These are phyloP conservation scores for Halocynthia aurantium DNA, from an alignment of 23 tunicate species.

Conservation along the genomic window DNA sequence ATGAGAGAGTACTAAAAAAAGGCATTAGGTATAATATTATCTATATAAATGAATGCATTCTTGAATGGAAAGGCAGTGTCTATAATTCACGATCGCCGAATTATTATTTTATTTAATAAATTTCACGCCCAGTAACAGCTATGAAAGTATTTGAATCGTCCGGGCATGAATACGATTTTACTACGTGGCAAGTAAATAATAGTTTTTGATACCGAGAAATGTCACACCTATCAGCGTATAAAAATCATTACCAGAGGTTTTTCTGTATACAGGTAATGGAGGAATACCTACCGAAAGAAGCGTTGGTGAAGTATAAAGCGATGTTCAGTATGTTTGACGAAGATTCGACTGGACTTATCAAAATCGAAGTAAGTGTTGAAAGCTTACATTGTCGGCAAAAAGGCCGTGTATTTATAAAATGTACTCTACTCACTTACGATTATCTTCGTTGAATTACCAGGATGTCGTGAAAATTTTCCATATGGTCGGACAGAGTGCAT, in stretches of 20 bases:
- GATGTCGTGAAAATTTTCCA: slow-evolving; percentile 5
- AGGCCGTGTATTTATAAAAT: not conserved
- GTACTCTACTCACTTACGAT: not conserved
- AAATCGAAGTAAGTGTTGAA: slow-evolving; percentile 8
- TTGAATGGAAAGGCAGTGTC: too few relatives aligned
- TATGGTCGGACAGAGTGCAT: slow-evolving; percentile 4
- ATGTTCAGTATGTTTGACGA: slow-evolving; percentile 11
- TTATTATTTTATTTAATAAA: too few relatives aligned
- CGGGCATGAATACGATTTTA: not conserved
- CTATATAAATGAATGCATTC: too few relatives aligned
- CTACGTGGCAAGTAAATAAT: slow-evolving; percentile 6
- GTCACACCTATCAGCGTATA: too few relatives aligned
- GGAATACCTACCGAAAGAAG: slow-evolving; percentile 9
- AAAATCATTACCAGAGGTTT: too few relatives aligned
- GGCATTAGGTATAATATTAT: too few relatives aligned
- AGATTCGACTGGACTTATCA: slow-evolving; percentile 4
- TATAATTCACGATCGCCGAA: too few relatives aligned
- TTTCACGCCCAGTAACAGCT: not conserved
- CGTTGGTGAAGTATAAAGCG: not conserved
- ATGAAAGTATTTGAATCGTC: not conserved
- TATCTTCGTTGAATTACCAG: not conserved
- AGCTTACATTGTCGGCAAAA: not conserved
- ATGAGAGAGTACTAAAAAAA: not conserved
- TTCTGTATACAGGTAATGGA: not conserved
- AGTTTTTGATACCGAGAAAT: too few relatives aligned